Evolutionary conservation across 1,140 invertebrate species (phyloP), one percentile per base, ranked within the genome.

Genomic region (Caenorhabditis inopinata): DNA sequence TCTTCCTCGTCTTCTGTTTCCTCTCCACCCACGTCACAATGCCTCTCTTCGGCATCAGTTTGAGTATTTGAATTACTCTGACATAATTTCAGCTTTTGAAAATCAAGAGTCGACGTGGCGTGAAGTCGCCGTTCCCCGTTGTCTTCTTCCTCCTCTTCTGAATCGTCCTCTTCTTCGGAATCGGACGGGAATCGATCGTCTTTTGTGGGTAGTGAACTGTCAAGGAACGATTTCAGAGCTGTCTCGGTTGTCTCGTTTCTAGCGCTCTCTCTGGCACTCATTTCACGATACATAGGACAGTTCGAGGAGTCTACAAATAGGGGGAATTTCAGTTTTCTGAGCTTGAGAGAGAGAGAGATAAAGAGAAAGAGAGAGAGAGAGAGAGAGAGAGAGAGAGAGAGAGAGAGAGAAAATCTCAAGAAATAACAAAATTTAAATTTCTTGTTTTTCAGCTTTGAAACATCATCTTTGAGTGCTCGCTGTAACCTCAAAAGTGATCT

Each of bases 101-200:
- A 25, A 2, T 51, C 49, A 5, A 42, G 14, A 42, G 6, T 42
- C 38, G 5, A 7, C 38, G 38, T 42, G 6, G 14, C 38, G 5
- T 5, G 38, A 42, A 42, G 38, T 7, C 38, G 6, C 14, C 14
- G 6, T 42, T 42, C 38, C 38, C 14, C 38, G 6, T 42, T 14
- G 6, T 42, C 38, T 14, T 42, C 38, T 2, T 68, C 58, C 16
- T 68, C 58, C 7, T 68, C 58, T 16, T 68, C 58, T 21, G 58
- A 68, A 68, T 68, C 58, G 5, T 68, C 58, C 16, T 68, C 58
- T 18, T 68, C 58, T 68, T 68, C 58, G 6, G 58, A 68, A 68
- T 68, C 58, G 4, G 58, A 68, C 11, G 58, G 58, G 32, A 68
- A 68, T 21, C 58, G n/a, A 12, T 68, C 32, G 0, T 42, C n/a